Evolutionary conservation across 1,140 invertebrate species (phyloP), one percentile per base, ranked within the genome.

Genomic region (Drosophila subpulchrella): DNA sequence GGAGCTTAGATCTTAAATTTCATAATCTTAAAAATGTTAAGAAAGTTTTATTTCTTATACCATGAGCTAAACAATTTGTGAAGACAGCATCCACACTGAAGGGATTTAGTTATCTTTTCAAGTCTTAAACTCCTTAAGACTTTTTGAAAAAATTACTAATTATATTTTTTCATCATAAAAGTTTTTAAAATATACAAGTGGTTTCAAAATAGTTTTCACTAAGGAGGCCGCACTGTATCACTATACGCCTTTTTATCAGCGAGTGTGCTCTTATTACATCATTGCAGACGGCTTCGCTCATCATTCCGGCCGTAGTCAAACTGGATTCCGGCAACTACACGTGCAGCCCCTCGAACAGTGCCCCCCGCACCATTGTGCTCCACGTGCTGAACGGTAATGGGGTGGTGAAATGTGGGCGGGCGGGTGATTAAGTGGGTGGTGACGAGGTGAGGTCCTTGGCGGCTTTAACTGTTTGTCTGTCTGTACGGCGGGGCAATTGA

Each of bases 241-340:
- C 6, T 20, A 13, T 11, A n/a, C n/a, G 34, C 13, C 0, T 24
- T 17, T 1, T 27, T 51, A 38, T 65, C 27, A 68, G 55, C 57
- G 57, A 48, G 47, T 61, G 53, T 57, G 27, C 75, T 66, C 63
- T 66, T 36, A 53, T 66, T 65, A 44, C 65, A 36, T 66, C 47
- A 65, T 67, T 77, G 56, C 83, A 92, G 91, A 83, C 88, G 59
- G 91, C 90, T 57, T 91, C 91, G 51, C 85, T 92, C 76, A 91
- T 92, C 76, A 92, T 92, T 72, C 90, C 92, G 67, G 88, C 91
- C 54, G 92, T 92, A 62, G 88, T 81, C 47, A 92, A 92, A 59
- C 74, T 78, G 63, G 91, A 92, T 78, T 92, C 91, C 17, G 92
- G 92, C 60, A 92, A 92, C 78, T 92, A 92, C 72, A 92, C 92